Evolutionary conservation across 1,140 invertebrate species (phyloP).

Genomic region (Holcopasites calliopsidis): DNA sequence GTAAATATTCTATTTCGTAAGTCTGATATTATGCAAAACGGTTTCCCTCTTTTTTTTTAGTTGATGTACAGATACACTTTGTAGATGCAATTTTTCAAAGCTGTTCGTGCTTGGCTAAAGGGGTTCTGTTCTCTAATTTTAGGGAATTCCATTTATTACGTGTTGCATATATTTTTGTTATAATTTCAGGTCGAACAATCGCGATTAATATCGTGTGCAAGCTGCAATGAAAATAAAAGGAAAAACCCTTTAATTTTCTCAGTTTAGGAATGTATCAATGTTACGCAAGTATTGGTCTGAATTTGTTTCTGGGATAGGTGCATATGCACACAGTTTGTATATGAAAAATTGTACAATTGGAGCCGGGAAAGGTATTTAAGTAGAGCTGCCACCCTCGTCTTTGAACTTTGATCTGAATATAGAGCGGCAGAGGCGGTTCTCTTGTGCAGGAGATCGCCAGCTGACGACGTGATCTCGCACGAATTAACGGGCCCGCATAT

Average conservation of each 20-base stretch:
- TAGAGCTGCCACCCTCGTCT: slow-evolving; percentile 1
- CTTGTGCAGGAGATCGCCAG: slow-evolving; percentile 17
- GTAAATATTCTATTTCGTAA: slow-evolving; percentile 12
- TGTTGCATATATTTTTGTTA: neutral
- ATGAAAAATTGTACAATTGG: neutral
- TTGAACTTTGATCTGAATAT: slow-evolving; percentile 15
- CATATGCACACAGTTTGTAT: neutral
- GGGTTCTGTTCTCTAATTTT: neutral
- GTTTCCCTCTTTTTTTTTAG: neutral
- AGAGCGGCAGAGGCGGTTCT: neutral
- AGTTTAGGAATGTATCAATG: too few species aligned
- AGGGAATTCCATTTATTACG: too few species aligned
- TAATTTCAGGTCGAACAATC: too few species aligned
- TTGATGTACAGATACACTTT: neutral
- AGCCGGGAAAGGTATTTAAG: neutral
- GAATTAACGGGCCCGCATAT: slow-evolving; percentile 69
- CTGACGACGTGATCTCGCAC: slow-evolving; percentile 72
- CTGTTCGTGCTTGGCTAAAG: too few species aligned
- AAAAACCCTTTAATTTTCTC: too few species aligned
- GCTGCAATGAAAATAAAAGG: too few species aligned
- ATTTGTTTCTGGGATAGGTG: neutral
- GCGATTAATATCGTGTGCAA: too few species aligned
- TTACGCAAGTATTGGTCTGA: too few species aligned
- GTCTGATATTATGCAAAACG: slow-evolving; percentile 22
- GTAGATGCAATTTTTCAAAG: neutral